Evolutionary conservation across 1,140 invertebrate genomes (phyloP), one percentile per base, ranked within the genome.

Genomic region (Meloidogyne floridensis): DNA sequence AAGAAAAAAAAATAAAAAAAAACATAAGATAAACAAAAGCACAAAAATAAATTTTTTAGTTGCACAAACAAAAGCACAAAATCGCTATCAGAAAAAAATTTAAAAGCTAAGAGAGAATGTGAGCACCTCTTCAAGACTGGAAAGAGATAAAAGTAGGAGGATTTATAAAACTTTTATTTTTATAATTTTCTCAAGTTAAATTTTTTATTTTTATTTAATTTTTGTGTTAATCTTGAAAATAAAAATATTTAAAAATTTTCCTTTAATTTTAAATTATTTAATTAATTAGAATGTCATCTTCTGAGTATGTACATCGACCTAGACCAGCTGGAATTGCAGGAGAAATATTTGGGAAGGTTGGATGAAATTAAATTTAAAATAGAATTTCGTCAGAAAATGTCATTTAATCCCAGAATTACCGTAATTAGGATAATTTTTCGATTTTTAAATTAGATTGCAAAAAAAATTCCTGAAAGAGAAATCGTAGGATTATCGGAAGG

Each of bases 331-430:
- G 84, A 7, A 47, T 87, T 81, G 85, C 59, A 3, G 86, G 83
- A 53, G 82, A 83, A 72, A 81, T 88, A 47, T 78, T 88, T 70
- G 87, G 89, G 69, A 88, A 88, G 76, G 84, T 85, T n/a, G 15
- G 72, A n/a, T 15, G 15, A 18, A 53, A 42, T 32, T 32, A 32
- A 32, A 32, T 32, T 32, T 32, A 32, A 32, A 32, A 32, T 32
- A 32, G 32, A 32, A 32, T 32, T 32, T 32, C 8, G 8, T 13
- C 18, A 15, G 2, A 32, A 47, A 47, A 8, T 47, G 47, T 0
- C 47, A 47, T 47, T 47, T 47, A 8, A 47, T 47, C 47, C 47
- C 47, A 47, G 7, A 47, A 3, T 47, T 47, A 32, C 1, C 32
- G 32, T 32, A 32, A 32, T 32, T 32, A 32, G 32, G 32, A 0